Conservation (phyloP, 2,113 vertebrate genomes). For the Desmodus rotundus region DNA sequence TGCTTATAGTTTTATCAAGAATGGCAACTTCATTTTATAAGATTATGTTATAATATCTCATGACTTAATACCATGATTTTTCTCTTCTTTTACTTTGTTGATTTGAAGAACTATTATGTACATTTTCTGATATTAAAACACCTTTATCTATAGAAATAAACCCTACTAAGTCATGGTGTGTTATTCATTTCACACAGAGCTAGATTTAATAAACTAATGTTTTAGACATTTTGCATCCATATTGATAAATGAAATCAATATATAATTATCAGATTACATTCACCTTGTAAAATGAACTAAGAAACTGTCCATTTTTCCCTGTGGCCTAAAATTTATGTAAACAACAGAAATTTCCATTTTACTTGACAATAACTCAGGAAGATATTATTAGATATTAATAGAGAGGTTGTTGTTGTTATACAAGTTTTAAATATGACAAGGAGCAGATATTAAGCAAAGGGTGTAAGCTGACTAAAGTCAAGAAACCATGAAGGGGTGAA, state of each 20-base stretch:
- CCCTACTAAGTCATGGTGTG: not conserved
- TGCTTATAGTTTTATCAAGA: not conserved
- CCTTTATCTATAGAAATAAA: conserved; percentile 24
- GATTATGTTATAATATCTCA: not conserved
- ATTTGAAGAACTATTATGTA: not conserved
- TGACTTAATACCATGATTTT: not conserved
- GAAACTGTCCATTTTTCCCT: not conserved
- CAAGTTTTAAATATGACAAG: not conserved
- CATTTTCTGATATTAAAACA: conserved; percentile 11
- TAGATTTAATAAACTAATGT: not conserved
- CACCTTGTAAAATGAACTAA: not conserved
- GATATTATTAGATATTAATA: not conserved
- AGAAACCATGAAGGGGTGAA: not conserved
- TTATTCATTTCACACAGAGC: not conserved
- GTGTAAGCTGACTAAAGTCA: not conserved
- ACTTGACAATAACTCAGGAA: not conserved
- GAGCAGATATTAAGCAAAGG: not conserved
- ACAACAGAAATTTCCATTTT: conserved; percentile 18
- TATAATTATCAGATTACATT: not conserved
- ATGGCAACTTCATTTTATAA: conserved; percentile 3
- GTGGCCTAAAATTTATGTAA: conserved; percentile 23
- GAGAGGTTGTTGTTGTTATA: not conserved
- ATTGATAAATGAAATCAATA: conserved; percentile 34
- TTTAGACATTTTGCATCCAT: not conserved
- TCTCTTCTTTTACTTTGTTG: not conserved